A percentile compares a stretch with the other conserved stretches of the same genome.
Conservation (phyloP, 2,888 invertebrate genomes). For the Mythimna albipuncta region DNA sequence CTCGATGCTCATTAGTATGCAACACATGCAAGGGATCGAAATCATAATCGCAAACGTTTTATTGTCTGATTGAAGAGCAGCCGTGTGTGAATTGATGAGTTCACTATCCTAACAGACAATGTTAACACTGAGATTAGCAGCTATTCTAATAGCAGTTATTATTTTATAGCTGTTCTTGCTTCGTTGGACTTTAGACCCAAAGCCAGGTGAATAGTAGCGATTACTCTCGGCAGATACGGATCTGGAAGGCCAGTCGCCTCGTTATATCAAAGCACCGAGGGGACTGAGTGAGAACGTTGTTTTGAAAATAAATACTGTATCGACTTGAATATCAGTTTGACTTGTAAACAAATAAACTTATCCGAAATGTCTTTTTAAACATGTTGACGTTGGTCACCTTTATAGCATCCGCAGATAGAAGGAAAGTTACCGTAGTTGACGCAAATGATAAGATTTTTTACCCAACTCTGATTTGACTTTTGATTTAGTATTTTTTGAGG, state of each 20-base stretch:
- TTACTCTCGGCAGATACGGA: slow-evolving; percentile 8
- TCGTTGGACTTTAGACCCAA: slow-evolving; percentile 15
- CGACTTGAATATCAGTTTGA: not conserved
- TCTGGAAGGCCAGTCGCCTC: slow-evolving; percentile 6
- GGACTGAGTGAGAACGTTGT: slow-evolving; percentile 1
- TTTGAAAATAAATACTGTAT: slow-evolving; percentile 18
- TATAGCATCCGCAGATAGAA: slow-evolving; percentile 16
- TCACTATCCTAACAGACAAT: slow-evolving; percentile 51
- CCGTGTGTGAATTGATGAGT: slow-evolving; percentile 52
- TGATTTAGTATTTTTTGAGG: not conserved
- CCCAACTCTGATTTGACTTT: not conserved
- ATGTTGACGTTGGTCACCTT: not conserved
- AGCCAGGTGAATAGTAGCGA: slow-evolving; percentile 13
- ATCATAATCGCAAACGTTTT: slow-evolving; percentile 58
- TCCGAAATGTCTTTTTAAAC: slow-evolving; percentile 7
- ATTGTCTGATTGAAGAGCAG: slow-evolving; percentile 55
- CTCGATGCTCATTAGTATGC: slow-evolving; percentile 46
- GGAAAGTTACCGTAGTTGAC: slow-evolving; percentile 15
- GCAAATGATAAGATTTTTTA: not conserved
- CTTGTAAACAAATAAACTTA: slow-evolving; percentile 8
- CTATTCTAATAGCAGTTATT: too few relatives aligned
- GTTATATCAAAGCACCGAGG: slow-evolving; percentile 2
- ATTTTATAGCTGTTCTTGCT: slow-evolving; percentile 22
- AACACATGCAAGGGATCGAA: slow-evolving; percentile 45
- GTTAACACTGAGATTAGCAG: slow-evolving; percentile 25